phyloP scores from a whole-genome alignment of 2,888 invertebrate species.

The Anticlea derivata region DNA sequence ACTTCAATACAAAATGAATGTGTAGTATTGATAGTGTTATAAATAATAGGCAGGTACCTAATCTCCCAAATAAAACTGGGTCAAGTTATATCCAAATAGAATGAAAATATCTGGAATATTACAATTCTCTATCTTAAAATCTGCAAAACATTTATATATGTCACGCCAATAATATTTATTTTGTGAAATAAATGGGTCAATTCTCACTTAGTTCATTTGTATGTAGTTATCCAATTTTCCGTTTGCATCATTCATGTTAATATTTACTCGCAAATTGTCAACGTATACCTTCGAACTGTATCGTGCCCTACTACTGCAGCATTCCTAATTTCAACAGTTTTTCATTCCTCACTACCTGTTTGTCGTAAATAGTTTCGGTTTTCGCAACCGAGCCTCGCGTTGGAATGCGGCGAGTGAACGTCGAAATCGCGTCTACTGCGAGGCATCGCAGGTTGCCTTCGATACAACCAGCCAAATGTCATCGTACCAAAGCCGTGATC shows the following conservation, averaged over 20 bases:
- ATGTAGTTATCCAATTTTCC: neutral
- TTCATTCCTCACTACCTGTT: slow-evolving; percentile 33
- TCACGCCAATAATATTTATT: neutral
- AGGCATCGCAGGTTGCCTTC: slow-evolving; percentile 60
- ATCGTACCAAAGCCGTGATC: slow-evolving; percentile 66
- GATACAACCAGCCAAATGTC: slow-evolving; percentile 66
- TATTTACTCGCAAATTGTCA: too few relatives aligned
- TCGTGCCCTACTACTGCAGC: slow-evolving; percentile 6
- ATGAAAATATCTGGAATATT: too few relatives aligned
- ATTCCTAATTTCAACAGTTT: slow-evolving; percentile 21
- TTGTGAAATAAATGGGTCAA: slow-evolving; percentile 6
- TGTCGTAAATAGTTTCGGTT: slow-evolving; percentile 45
- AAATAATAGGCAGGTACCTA: neutral
- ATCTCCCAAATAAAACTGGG: slow-evolving; percentile 38
- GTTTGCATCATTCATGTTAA: neutral
- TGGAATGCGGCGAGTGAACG: slow-evolving; percentile 77
- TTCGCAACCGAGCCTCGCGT: slow-evolving; percentile 56
- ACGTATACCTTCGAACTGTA: too few relatives aligned
- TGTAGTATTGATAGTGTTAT: too few relatives aligned
- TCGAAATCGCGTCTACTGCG: slow-evolving; percentile 53
- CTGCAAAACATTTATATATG: too few relatives aligned
- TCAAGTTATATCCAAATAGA: slow-evolving; percentile 60
- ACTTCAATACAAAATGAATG: too few relatives aligned
- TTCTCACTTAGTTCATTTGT: neutral
- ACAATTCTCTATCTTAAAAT: too few relatives aligned